Conservation (phyloP, 2,797 vertebrate genomes). For the Potorous gilbertii region DNA sequence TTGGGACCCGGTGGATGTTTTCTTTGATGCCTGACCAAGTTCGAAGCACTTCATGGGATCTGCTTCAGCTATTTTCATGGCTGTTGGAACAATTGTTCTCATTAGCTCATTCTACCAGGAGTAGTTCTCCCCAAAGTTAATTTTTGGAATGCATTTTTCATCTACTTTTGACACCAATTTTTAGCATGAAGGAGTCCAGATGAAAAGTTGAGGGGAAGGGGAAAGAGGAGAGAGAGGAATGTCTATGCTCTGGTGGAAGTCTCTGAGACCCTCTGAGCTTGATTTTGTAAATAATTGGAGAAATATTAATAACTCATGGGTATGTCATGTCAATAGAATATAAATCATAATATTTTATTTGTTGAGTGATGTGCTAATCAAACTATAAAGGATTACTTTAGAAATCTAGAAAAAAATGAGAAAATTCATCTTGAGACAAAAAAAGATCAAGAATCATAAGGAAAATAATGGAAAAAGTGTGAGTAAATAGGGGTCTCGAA, state of each 20-base stretch:
- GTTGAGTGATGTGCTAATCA: neutral
- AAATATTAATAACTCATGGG: neutral
- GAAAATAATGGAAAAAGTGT: too few relatives aligned
- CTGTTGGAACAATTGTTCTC: too few relatives aligned
- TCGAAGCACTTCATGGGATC: too few relatives aligned
- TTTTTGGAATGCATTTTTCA: neutral
- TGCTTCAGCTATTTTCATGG: too few relatives aligned
- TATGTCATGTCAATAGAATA: neutral
- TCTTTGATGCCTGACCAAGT: neutral
- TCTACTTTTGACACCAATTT: neutral
- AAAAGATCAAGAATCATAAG: too few relatives aligned
- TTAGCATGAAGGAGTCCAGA: neutral
- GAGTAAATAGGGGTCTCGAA: too few relatives aligned
- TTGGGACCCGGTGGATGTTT: neutral
- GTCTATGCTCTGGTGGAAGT: neutral
- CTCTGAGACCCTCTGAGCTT: neutral
- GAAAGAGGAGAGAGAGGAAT: neutral
- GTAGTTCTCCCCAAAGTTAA: neutral
- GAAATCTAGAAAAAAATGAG: too few relatives aligned
- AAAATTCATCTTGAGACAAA: too few relatives aligned
- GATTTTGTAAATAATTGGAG: neutral
- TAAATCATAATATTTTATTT: neutral
- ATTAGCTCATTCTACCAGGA: too few relatives aligned
- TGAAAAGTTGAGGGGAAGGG: neutral
- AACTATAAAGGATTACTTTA: too few relatives aligned